Base-by-base conservation (phyloP, 2,797 vertebrate species). In the Sandelia bainsii region DNA sequence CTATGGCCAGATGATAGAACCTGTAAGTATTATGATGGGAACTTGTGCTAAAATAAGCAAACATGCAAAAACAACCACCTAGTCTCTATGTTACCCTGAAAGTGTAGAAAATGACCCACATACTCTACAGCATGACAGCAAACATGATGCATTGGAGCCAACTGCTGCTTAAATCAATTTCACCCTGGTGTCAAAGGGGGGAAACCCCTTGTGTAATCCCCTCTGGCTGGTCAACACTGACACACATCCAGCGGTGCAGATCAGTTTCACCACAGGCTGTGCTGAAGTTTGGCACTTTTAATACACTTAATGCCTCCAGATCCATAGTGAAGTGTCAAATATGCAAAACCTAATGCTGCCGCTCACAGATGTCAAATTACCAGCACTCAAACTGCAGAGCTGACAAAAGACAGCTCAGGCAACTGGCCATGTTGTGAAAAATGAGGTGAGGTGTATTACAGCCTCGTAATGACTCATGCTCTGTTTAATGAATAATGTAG, bases 91-190 rank as follows among this genome's bases (percentile, higher is more conserved):
- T 27, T 27, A 27, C 27, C 27, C 27, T 37, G 34, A 11, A 11
- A 8, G 8, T 37, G 34, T 37, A 8, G 34, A 5, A 17, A 42
- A 63, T 64, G 20, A 51, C 59, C 67, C 27, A 54, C 14, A 45
- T 11, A 17, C 19, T 46, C 48, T 53, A 59, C 22, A 73, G 13
- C 27, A 20, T 19, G 77, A 80, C 81, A 60, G 67, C 59, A 57
- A 17, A 64, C 29, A 12, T 84, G 79, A 89, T 73, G 54, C 22
- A 61, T 59, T 39, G 66, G 72, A 34, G 37, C 67, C 82, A 89
- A 81, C 75, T 78, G 65, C 58, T 83, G 69, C 69, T 84, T 23
- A 75, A 85, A 90, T 83, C 66, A 63, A 81, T 89, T 82, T 82
- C 76, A 59, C 65, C 69, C 60, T 44, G 62, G 45, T 82, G 69